Conservation (phyloP, 1,140 invertebrate species). For the Pygmarrhopalites habei region DNA sequence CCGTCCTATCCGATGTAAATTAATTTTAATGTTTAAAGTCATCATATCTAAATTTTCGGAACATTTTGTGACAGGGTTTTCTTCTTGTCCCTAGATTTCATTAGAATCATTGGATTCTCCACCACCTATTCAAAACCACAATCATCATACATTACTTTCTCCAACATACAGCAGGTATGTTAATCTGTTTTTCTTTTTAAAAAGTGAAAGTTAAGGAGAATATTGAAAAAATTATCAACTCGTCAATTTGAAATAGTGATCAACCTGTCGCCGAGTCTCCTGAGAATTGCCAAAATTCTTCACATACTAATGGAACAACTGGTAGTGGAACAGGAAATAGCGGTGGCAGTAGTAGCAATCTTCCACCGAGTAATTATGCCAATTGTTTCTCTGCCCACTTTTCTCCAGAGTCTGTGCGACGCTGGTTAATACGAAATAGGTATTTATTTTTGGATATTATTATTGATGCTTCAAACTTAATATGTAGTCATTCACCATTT, state of each 20-base stretch:
- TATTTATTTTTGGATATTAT: slow-evolving; percentile 3
- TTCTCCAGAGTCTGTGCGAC: slow-evolving; percentile 37
- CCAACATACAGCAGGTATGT: slow-evolving; percentile 33
- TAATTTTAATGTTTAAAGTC: slow-evolving; percentile 23
- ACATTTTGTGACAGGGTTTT: no score
- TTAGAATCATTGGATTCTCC: slow-evolving; percentile 45
- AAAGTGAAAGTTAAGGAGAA: no score
- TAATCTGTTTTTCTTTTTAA: no score
- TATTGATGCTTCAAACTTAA: background rate
- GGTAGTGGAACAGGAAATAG: background rate
- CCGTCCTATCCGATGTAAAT: slow-evolving; percentile 77
- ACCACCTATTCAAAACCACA: slow-evolving; percentile 45
- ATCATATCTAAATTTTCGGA: no score
- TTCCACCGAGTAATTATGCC: background rate
- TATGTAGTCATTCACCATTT: background rate
- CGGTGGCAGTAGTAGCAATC: background rate
- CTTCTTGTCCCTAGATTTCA: slow-evolving; percentile 48
- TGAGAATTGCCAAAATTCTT: slow-evolving; percentile 20
- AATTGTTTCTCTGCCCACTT: slow-evolving; percentile 36
- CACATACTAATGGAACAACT: slow-evolving; percentile 6
- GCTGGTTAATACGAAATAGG: slow-evolving; percentile 37
- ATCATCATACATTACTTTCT: slow-evolving; percentile 42
- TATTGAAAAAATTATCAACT: no score
- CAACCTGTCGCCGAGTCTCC: slow-evolving; percentile 33
- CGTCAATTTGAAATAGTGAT: no score